Evolutionary conservation across 2,888 invertebrate genomes (phyloP).

Genomic region (Pyrochroa serraticornis): DNA sequence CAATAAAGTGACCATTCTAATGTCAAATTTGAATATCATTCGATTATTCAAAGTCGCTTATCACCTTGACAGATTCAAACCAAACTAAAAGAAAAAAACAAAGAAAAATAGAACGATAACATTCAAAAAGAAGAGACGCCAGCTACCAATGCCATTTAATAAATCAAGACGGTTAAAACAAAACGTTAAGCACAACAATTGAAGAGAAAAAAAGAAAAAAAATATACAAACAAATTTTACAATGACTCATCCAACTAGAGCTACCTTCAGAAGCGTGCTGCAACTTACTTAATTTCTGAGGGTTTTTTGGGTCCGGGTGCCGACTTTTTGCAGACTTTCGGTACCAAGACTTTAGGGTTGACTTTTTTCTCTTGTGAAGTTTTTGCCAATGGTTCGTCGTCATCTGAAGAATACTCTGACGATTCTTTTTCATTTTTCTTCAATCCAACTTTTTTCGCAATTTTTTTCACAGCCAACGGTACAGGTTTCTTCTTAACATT

Average conservation of each 20-base stretch:
- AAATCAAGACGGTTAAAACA: too few species aligned
- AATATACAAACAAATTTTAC: too few species aligned
- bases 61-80: too few species aligned
- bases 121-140: too few species aligned
- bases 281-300: constrained; percentile 37
- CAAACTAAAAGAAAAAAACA: too few species aligned
- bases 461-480: constrained; percentile 1
- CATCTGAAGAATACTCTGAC: constrained; percentile 62
- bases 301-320: constrained; percentile 35
- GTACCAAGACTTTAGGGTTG: constrained; percentile 10
- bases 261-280: background rate
- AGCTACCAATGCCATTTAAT: too few species aligned
- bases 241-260: background rate
- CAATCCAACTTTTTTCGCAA: background rate
- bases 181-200: too few species aligned
- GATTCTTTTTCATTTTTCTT: constrained; percentile 32
- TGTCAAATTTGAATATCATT: too few species aligned
- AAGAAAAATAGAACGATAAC: too few species aligned
- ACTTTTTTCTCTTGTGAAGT: constrained; percentile 29
- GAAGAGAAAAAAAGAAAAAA: too few species aligned
- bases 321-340: constrained; percentile 34
- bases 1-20: too few species aligned
- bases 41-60: too few species aligned
- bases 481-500: constrained; percentile 29
- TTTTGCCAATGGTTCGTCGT: constrained; percentile 59